Conservation (phyloP, 1,140 invertebrate genomes). For the Magallana angulata region DNA sequence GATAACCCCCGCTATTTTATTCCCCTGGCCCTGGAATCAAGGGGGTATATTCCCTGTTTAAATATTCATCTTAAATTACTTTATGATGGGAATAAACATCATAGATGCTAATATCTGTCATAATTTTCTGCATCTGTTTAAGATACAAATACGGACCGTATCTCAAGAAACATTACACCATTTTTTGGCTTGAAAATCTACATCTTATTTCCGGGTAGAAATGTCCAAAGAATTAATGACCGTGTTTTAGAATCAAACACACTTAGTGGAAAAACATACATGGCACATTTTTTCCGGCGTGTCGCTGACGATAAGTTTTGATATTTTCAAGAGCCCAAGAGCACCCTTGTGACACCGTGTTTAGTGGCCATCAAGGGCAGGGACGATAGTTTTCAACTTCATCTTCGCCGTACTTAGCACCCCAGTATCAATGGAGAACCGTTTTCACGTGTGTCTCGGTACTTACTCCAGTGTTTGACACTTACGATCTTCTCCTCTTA, state of each 20-base stretch:
- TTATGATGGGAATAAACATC: conserved; percentile 23
- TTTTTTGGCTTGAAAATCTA: too few species aligned
- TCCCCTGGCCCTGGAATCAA: conserved; percentile 21
- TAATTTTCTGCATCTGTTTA: conserved; percentile 31
- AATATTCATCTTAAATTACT: conserved; percentile 22
- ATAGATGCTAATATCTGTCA: conserved; percentile 31
- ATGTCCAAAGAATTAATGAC: not conserved
- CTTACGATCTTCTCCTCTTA: not conserved
- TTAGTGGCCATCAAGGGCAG: conserved; percentile 38
- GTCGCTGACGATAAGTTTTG: conserved; percentile 54
- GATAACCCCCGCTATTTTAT: conserved; percentile 35
- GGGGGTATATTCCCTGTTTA: conserved; percentile 28
- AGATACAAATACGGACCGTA: not conserved
- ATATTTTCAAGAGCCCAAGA: conserved; percentile 49
- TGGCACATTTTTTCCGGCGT: not conserved
- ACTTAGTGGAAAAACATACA: not conserved
- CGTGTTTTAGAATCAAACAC: not conserved
- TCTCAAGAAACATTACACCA: too few species aligned
- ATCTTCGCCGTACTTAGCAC: conserved; percentile 20
- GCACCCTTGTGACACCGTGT: conserved; percentile 46
- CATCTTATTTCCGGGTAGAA: not conserved
- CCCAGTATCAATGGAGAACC: not conserved
- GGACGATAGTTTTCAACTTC: conserved; percentile 44
- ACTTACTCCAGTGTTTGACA: conserved; percentile 22
- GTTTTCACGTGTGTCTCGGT: conserved; percentile 21